These are phyloP conservation scores for Limnephilus lunatus DNA, from an alignment of 2,888 invertebrate species.

Conservation along the genomic window DNA sequence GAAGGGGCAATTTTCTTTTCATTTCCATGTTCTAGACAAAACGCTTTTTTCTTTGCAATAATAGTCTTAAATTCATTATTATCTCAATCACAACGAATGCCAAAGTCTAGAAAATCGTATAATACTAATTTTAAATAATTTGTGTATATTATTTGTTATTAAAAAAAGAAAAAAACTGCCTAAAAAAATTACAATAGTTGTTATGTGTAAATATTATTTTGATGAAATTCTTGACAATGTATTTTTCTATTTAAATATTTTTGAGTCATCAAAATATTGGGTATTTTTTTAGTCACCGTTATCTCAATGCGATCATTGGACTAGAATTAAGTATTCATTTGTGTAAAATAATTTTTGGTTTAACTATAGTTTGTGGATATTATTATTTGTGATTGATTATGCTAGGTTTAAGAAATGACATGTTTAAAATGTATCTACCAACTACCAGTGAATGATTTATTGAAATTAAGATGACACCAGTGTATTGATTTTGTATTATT, in stretches of 20 bases:
- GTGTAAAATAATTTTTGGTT: slow-evolving; percentile 20
- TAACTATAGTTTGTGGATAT: not conserved
- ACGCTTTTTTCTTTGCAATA: not conserved
- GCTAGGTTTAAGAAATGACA: not conserved
- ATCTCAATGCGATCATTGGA: slow-evolving; percentile 3
- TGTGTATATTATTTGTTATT: slow-evolving; percentile 7
- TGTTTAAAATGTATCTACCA: not conserved
- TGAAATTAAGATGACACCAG: not conserved
- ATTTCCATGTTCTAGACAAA: not conserved
- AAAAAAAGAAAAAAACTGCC: not conserved
- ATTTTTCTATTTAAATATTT: not conserved
- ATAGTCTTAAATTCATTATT: not conserved
- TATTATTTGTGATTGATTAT: slow-evolving; percentile 2
- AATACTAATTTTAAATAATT: slow-evolving; percentile 17
- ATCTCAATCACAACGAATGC: slow-evolving; percentile 19
- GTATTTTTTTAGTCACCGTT: slow-evolving; percentile 26
- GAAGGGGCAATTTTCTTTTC: not conserved
- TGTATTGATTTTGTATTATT: not conserved
- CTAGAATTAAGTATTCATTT: not conserved
- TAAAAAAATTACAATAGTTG: not conserved
- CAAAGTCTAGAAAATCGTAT: slow-evolving; percentile 44
- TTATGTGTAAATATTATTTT: slow-evolving; percentile 5
- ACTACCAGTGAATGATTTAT: not conserved
- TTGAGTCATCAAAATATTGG: slow-evolving; percentile 23
- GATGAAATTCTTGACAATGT: not conserved